These are phyloP conservation scores for Andrena chrysosceles DNA, from an alignment of 2,888 invertebrate genomes.

Conservation along the genomic window DNA sequence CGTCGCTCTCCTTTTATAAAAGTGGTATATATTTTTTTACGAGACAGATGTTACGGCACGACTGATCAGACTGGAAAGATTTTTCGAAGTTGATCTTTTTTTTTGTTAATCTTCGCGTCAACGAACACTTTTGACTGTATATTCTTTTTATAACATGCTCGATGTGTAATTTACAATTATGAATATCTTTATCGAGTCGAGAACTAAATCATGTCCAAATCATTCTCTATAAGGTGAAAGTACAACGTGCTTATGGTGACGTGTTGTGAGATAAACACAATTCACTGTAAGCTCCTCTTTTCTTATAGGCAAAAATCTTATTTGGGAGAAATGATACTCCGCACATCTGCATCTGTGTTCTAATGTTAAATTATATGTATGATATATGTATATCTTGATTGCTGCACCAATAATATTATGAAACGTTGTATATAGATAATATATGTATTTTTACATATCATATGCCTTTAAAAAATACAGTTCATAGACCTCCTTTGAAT, in stretches of 20 bases:
- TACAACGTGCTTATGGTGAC: conserved; percentile 64
- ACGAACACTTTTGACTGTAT: neutral
- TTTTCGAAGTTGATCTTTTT: neutral
- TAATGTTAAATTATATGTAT: conserved; percentile 78
- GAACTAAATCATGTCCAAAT: conserved; percentile 40
- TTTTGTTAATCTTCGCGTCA: neutral
- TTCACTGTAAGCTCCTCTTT: conserved; percentile 55
- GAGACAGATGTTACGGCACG: neutral
- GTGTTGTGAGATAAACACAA: conserved; percentile 37
- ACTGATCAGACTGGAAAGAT: conserved; percentile 47
- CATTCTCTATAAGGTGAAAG: conserved; percentile 50
- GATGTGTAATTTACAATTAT: conserved; percentile 48
- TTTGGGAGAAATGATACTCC: conserved; percentile 58
- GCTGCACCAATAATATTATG: conserved; percentile 82
- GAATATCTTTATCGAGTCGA: conserved; percentile 17
- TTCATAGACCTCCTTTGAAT: conserved; percentile 76
- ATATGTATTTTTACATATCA: conserved; percentile 85
- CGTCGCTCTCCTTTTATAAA: conserved; percentile 17
- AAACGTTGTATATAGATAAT: conserved; percentile 84
- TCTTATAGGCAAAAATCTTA: conserved; percentile 47
- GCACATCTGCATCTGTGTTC: conserved; percentile 57
- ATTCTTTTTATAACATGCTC: conserved; percentile 25
- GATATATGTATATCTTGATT: conserved; percentile 84
- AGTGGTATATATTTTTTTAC: conserved; percentile 20
- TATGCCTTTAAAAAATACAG: conserved; percentile 83